Conservation (phyloP, 2,888 invertebrate species). For the Agrotis segetum region DNA sequence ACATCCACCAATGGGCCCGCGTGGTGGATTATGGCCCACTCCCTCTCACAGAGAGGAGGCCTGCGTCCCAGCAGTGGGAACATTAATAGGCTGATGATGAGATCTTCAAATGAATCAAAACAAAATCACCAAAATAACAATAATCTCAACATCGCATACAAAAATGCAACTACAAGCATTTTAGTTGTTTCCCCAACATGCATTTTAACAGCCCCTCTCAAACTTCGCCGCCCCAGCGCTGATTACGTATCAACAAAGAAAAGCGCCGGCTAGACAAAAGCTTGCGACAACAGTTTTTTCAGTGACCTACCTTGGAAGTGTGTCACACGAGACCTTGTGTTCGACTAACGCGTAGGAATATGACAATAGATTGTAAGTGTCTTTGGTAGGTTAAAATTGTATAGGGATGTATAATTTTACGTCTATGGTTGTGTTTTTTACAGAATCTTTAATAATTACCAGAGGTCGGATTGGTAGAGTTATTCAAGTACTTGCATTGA, state of each 20-base stretch:
- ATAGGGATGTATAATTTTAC: neutral
- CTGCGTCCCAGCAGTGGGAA: no score
- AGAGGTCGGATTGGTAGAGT: no score
- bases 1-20: no score
- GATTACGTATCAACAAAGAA: slow-evolving; percentile 53
- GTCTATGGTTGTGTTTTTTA: neutral
- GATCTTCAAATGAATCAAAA: neutral
- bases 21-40: no score
- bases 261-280: slow-evolving; percentile 56
- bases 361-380: slow-evolving; percentile 48
- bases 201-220: slow-evolving; percentile 20
- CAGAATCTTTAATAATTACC: neutral
- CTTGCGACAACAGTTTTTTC: slow-evolving; percentile 55
- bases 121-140: neutral
- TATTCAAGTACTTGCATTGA: no score
- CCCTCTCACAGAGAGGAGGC: no score
- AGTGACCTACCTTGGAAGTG: slow-evolving; percentile 59
- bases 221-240: slow-evolving; percentile 34
- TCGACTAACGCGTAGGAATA: slow-evolving; percentile 24
- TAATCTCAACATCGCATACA: neutral
- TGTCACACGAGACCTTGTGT: slow-evolving; percentile 49
- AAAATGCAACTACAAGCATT: neutral
- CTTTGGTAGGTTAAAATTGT: slow-evolving; percentile 15
- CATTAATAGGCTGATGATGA: no score
- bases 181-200: neutral